These are phyloP conservation scores for Tichodroma muraria DNA, from an alignment of 2,113 vertebrate genomes.

Conservation along the genomic window DNA sequence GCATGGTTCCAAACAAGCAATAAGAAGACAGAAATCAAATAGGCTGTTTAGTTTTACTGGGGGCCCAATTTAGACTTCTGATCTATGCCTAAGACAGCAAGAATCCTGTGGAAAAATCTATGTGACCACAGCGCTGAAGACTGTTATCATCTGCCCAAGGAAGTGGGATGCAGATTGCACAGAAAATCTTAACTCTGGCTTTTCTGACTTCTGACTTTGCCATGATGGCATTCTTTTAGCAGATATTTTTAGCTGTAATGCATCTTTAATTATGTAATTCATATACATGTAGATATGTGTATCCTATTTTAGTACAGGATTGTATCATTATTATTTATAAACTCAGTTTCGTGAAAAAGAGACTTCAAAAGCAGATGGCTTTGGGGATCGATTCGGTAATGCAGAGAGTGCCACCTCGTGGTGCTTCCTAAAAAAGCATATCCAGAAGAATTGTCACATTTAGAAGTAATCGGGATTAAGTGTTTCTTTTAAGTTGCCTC, in stretches of 20 bases:
- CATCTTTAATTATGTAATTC: constrained; percentile 41
- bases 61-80: not conserved
- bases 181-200: not conserved
- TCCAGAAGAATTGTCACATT: not conserved
- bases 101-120: constrained; percentile 31
- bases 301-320: constrained; percentile 5
- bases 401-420: constrained; percentile 36
- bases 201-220: constrained; percentile 12
- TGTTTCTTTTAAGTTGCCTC: not conserved
- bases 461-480: not conserved
- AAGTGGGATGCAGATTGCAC: not conserved
- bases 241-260: constrained; percentile 25
- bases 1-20: not conserved
- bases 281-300: not conserved
- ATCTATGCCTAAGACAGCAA: not conserved
- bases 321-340: constrained; percentile 39
- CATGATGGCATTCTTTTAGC: not conserved
- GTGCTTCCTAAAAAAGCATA: not conserved
- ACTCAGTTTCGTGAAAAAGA: not conserved
- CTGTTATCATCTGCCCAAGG: not conserved
- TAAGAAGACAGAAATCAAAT: not conserved
- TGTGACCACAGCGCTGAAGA: not conserved
- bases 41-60: not conserved
- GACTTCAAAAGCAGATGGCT: not conserved
- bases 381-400: not conserved